Conservation (phyloP, 2,888 invertebrate genomes). For the Stenolophus ochropezus region DNA sequence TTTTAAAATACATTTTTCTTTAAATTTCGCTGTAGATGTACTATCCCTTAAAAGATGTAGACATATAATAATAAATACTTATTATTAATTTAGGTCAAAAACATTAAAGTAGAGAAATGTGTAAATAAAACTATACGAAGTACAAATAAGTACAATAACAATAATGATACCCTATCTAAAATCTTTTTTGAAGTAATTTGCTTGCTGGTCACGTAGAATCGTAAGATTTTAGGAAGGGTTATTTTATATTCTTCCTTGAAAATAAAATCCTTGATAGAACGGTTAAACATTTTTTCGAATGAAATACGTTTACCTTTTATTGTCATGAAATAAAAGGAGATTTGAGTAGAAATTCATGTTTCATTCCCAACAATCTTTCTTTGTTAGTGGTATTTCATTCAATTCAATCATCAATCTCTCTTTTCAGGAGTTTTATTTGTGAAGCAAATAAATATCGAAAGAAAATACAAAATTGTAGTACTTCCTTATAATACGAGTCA, state of each 20-base stretch:
- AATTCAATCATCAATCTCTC: conserved; percentile 6
- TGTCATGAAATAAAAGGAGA: neutral
- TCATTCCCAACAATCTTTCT: conserved; percentile 3
- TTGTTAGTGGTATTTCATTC: conserved; percentile 10
- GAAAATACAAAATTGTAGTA: neutral
- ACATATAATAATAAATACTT: too few relatives aligned
- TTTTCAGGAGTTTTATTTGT: neutral
- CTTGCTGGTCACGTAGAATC: neutral
- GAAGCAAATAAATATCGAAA: neutral
- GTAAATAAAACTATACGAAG: neutral
- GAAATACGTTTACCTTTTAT: neutral
- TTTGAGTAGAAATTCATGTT: conserved; percentile 12
- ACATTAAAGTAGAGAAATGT: neutral
- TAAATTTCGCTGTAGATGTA: too few relatives aligned
- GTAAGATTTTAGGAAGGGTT: conserved; percentile 1
- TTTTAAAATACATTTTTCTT: too few relatives aligned
- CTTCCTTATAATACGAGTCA: too few relatives aligned
- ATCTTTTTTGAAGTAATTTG: neutral
- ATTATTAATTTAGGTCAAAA: too few relatives aligned
- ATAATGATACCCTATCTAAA: neutral
- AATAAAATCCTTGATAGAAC: neutral
- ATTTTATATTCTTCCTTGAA: neutral
- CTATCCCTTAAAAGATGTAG: too few relatives aligned
- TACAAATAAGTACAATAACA: neutral
- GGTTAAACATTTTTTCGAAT: neutral